Percentiles rank a stretch among this genome's conserved stretches.
phyloP scores from a whole-genome alignment of 2,888 invertebrate species.

The Mesorhabditis spiculigera region DNA sequence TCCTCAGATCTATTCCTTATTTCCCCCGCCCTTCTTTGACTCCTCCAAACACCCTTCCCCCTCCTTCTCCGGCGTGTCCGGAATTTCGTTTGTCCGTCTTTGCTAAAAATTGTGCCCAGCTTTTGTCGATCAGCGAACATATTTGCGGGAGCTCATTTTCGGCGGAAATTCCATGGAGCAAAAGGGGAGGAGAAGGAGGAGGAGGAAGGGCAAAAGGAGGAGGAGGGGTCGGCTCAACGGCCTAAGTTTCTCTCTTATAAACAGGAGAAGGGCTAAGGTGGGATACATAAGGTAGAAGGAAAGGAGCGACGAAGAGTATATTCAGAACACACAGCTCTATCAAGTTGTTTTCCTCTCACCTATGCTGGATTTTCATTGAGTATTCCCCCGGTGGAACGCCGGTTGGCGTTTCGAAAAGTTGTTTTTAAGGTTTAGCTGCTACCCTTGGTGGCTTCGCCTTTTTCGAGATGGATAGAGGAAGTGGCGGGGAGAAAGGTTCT shows the following conservation, averaged over 20 bases:
- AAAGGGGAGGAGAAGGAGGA: background rate
- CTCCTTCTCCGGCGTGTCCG: background rate
- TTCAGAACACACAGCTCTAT: background rate
- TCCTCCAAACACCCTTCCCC: too few species aligned
- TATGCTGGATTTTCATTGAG: background rate
- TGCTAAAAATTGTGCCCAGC: background rate
- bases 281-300: too few species aligned
- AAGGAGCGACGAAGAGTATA: too few species aligned
- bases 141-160: conserved; percentile 2
- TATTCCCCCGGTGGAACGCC: background rate
- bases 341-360: conserved; percentile 1
- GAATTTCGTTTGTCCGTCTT: background rate
- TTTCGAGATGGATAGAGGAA: too few species aligned
- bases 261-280: too few species aligned
- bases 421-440: too few species aligned
- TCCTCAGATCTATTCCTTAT: too few species aligned
- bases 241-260: too few species aligned
- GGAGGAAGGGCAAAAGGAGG: background rate
- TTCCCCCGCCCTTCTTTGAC: too few species aligned
- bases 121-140: background rate
- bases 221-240: background rate
- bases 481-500: too few species aligned
- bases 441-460: too few species aligned
- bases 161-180: background rate
- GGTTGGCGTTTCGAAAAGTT: too few species aligned